Evolutionary conservation across 2,113 vertebrate species (phyloP).

Genomic region (Psittacara wagleri): DNA sequence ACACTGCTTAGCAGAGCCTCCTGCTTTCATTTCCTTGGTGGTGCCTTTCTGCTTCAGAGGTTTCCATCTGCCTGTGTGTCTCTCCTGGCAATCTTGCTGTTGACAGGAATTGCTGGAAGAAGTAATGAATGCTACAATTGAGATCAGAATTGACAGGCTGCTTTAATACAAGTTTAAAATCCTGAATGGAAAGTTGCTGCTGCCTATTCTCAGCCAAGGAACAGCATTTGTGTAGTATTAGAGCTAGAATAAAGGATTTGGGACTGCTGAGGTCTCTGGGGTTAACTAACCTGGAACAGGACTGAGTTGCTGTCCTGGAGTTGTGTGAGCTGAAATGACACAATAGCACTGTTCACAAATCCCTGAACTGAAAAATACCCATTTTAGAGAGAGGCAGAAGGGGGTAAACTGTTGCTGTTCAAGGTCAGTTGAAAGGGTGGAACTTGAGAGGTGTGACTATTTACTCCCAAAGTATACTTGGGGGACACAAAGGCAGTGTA

Average conservation of each 20-base stretch:
- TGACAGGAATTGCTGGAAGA: not conserved
- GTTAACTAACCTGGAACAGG: not conserved
- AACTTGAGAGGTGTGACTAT: not conserved
- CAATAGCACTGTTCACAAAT: not conserved
- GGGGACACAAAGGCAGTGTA: not conserved
- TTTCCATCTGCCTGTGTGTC: conserved; percentile 23
- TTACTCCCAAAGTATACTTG: not conserved
- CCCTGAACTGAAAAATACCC: not conserved
- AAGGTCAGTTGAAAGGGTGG: not conserved
- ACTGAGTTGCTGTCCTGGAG: not conserved
- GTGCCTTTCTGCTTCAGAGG: conserved; percentile 50
- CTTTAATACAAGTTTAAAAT: not conserved
- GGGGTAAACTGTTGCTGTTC: not conserved
- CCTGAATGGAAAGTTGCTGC: not conserved
- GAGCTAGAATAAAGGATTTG: not conserved
- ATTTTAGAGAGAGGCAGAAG: not conserved
- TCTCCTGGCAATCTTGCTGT: not conserved
- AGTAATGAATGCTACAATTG: not conserved
- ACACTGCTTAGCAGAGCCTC: not conserved
- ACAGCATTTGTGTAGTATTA: not conserved
- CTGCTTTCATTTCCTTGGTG: conserved; percentile 26
- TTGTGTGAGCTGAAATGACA: not conserved
- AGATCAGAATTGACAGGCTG: not conserved
- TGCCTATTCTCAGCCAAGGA: not conserved
- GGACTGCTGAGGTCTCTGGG: not conserved